A percentile compares a stretch with the other conserved stretches of the same genome.
Conservation (phyloP, 2,113 vertebrate genomes). For the Nerophis ophidion region DNA sequence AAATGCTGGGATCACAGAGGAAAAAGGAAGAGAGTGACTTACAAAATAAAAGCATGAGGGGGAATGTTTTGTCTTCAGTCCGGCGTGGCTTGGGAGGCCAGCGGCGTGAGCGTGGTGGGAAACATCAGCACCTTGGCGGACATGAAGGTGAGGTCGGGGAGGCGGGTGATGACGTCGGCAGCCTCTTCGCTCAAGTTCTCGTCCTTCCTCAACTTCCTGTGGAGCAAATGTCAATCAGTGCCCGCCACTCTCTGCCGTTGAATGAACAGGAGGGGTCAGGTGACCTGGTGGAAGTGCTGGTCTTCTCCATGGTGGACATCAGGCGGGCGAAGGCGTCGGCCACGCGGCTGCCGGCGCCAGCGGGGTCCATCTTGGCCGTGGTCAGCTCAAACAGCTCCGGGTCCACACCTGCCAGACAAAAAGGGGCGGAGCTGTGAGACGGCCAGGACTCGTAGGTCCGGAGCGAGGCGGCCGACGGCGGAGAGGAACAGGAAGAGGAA, state of each 20-base stretch:
- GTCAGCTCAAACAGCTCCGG: conserved; percentile 95
- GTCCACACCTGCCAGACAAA: conserved; percentile 81
- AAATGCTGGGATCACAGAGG: conserved; percentile 7
- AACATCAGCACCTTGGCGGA: conserved; percentile 99
- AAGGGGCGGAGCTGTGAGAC: conserved; percentile 38
- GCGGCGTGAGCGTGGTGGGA: conserved; percentile 87
- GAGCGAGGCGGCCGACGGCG: not conserved
- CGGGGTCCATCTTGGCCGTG: conserved; percentile 86
- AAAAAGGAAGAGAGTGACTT: not conserved
- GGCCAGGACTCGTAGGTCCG: not conserved
- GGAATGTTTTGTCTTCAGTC: conserved; percentile 45
- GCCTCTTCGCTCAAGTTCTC: conserved; percentile 94
- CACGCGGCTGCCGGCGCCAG: conserved; percentile 74
- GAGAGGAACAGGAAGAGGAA: not conserved
- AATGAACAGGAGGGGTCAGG: not conserved
- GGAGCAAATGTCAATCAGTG: not conserved
- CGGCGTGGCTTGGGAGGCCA: conserved; percentile 49
- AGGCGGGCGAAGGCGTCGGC: conserved; percentile 91
- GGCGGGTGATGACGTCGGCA: conserved; percentile 80
- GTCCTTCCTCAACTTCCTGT: conserved; percentile 86
- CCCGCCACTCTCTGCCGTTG: not conserved
- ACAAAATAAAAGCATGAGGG: not conserved
- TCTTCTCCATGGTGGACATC: conserved; percentile 96
- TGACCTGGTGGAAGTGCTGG: conserved; percentile 89
- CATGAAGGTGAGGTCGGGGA: conserved; percentile 97